A percentile compares a stretch with the other conserved stretches of the same genome.
phyloP scores from a whole-genome alignment of 2,113 vertebrate genomes.

The Lasiurus borealis region DNA sequence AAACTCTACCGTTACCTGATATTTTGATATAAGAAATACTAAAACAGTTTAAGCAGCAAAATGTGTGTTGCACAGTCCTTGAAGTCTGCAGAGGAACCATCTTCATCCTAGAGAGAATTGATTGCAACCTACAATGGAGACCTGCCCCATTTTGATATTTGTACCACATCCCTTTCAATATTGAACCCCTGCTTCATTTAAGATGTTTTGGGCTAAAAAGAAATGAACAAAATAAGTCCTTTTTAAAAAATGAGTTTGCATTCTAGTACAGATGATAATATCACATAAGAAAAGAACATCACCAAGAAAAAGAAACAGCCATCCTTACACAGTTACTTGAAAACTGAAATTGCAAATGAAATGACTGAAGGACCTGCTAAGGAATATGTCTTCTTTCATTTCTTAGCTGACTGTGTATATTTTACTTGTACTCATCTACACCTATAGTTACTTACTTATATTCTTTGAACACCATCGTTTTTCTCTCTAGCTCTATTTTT shows the following conservation, averaged over 20 bases:
- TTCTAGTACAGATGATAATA: not conserved
- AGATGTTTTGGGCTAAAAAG: not conserved
- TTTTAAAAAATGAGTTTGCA: not conserved
- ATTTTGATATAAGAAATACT: conserved; percentile 18
- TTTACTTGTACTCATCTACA: not conserved
- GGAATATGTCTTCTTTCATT: not conserved
- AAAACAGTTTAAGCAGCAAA: conserved; percentile 14
- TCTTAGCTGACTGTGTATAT: not conserved
- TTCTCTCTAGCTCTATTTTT: not conserved
- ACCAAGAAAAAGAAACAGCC: not conserved
- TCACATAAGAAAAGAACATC: not conserved
- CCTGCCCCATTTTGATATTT: not conserved
- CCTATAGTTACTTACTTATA: not conserved
- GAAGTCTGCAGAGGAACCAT: not conserved
- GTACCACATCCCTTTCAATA: not conserved
- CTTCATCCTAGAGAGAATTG: not conserved
- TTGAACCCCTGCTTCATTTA: not conserved
- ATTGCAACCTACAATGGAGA: not conserved
- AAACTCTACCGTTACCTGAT: not conserved
- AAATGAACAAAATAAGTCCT: not conserved
- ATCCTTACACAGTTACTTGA: not conserved
- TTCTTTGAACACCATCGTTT: not conserved
- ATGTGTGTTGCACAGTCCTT: not conserved
- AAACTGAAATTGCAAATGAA: not conserved
- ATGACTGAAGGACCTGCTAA: not conserved